phyloP scores from a whole-genome alignment of 2,888 invertebrate species.

The Lysandra coridon region DNA sequence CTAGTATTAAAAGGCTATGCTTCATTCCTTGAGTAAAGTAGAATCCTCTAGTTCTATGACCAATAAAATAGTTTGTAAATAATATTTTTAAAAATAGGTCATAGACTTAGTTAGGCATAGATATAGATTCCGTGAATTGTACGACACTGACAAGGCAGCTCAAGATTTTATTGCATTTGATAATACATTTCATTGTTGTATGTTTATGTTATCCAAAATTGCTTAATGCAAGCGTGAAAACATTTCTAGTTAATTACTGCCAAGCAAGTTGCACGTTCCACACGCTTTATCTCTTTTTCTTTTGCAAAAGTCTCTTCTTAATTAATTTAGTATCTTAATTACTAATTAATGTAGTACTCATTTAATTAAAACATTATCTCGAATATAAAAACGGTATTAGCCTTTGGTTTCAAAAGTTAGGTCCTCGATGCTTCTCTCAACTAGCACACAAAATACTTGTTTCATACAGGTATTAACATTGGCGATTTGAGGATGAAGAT shows the following conservation, averaged over 20 bases:
- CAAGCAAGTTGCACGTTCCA: not conserved
- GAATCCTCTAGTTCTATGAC: constrained; percentile 38
- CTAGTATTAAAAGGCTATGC: constrained; percentile 47
- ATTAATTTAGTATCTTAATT: no score
- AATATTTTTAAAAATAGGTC: constrained; percentile 27
- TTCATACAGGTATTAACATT: no score
- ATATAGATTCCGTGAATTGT: constrained; percentile 21
- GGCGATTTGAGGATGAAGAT: no score
- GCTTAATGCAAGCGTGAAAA: not conserved
- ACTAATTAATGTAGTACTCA: no score
- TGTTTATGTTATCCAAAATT: not conserved
- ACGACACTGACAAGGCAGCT: constrained; percentile 3
- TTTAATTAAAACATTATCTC: not conserved
- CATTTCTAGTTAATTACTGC: not conserved
- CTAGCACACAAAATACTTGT: no score
- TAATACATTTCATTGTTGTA: constrained; percentile 7
- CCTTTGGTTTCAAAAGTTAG: not conserved
- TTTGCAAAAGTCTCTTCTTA: not conserved
- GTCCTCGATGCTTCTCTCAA: no score
- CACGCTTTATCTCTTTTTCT: not conserved
- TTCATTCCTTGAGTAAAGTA: constrained; percentile 47
- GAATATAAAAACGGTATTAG: not conserved
- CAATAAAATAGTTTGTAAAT: constrained; percentile 24
- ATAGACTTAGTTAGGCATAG: constrained; percentile 18
- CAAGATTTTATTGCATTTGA: constrained; percentile 15